Conservation (phyloP, 2,113 vertebrate genomes). For the Acinonyx jubatus region DNA sequence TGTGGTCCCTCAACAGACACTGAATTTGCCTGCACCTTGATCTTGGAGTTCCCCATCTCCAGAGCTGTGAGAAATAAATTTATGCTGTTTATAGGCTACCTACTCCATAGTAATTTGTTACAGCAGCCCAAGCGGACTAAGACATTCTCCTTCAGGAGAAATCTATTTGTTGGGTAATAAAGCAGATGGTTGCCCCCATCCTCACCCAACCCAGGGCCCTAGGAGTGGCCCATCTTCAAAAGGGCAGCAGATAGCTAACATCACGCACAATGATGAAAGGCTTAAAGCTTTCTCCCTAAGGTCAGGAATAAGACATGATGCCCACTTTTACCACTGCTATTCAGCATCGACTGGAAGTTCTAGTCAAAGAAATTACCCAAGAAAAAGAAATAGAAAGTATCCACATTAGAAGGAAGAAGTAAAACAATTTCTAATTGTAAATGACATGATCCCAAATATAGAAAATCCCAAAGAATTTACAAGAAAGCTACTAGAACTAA, state of each 20-base stretch:
- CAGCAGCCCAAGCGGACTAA: neutral
- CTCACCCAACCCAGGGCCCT: neutral
- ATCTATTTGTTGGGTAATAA: slow-evolving; percentile 36
- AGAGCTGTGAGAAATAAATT: neutral
- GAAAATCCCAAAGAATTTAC: neutral
- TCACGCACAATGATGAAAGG: neutral
- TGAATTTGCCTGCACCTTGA: neutral
- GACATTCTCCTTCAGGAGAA: slow-evolving; percentile 50
- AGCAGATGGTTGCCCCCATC: neutral
- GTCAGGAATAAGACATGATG: neutral
- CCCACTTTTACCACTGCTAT: neutral
- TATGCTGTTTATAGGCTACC: neutral
- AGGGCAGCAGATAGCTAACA: neutral
- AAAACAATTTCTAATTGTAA: neutral
- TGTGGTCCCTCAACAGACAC: neutral
- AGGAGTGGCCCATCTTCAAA: slow-evolving; percentile 21
- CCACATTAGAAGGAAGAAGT: neutral
- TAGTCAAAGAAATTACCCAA: neutral
- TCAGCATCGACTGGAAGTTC: neutral
- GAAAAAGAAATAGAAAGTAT: slow-evolving; percentile 14
- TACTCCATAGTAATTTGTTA: neutral
- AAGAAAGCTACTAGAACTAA: slow-evolving; percentile 24
- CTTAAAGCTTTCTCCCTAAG: neutral
- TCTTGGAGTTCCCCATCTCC: neutral
- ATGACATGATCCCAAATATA: neutral